A percentile compares a stretch with the other conserved stretches of the same genome.
Conservation (phyloP, 2,888 invertebrate species). For the Cenopis cana region DNA sequence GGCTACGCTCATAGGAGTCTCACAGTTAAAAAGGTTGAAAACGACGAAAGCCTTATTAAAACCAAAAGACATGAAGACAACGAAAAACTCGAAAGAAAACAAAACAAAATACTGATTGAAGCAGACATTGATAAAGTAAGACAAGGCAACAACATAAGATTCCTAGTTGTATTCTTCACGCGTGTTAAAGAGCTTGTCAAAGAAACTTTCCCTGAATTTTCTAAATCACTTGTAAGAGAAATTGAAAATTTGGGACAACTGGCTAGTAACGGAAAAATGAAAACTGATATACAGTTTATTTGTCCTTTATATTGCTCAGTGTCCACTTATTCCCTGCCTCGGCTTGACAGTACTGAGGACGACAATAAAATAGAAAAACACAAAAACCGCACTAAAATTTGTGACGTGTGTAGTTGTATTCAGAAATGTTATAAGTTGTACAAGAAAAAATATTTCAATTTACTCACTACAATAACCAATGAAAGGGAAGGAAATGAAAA, state of each 20-base stretch:
- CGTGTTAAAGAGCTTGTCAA: constrained; percentile 20
- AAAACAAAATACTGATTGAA: not conserved
- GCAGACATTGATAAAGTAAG: not conserved
- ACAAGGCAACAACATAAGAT: not conserved
- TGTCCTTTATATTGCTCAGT: constrained; percentile 30
- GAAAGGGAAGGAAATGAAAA: not conserved
- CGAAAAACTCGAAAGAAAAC: not conserved
- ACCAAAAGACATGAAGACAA: not conserved
- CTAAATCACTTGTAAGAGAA: constrained; percentile 18
- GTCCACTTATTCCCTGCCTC: constrained; percentile 24
- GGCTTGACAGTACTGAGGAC: not conserved
- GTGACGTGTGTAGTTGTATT: constrained; percentile 20
- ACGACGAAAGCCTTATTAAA: not conserved
- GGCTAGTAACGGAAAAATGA: not conserved
- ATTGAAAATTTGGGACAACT: constrained; percentile 6
- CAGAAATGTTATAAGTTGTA: constrained; percentile 23
- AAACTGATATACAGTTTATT: constrained; percentile 22
- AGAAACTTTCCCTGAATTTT: constrained; percentile 20
- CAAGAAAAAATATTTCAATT: constrained; percentile 17
- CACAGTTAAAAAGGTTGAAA: not conserved
- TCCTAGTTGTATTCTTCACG: constrained; percentile 19
- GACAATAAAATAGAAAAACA: constrained; percentile 25
- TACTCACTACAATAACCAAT: not conserved
- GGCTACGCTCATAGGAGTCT: not conserved
- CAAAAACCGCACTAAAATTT: constrained; percentile 7